Percentiles rank a stretch among this genome's conserved stretches.
Conservation (phyloP, 2,888 invertebrate species). For the Gerris lacustris region DNA sequence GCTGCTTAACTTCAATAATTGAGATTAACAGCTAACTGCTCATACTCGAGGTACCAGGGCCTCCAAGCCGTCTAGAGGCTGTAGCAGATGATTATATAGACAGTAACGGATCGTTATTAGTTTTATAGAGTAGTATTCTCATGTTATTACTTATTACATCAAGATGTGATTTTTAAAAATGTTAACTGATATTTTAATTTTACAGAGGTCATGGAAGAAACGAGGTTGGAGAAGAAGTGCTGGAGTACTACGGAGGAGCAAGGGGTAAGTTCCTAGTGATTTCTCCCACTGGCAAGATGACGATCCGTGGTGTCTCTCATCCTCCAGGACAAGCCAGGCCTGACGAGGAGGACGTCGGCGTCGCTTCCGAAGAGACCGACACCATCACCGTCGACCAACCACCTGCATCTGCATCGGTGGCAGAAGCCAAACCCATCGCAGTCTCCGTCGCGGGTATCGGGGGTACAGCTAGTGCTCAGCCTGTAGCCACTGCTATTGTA, state of each 20-base stretch:
- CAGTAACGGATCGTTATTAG: too few species aligned
- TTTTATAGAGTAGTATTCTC: too few species aligned
- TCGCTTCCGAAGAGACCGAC: constrained; percentile 33
- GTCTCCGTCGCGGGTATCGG: constrained; percentile 36
- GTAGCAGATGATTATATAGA: too few species aligned
- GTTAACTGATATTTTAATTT: neutral
- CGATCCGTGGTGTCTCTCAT: constrained; percentile 24
- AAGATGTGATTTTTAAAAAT: too few species aligned
- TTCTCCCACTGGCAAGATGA: constrained; percentile 29
- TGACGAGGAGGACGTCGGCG: constrained; percentile 32
- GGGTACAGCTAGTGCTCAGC: constrained; percentile 60
- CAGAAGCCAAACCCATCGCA: constrained; percentile 65
- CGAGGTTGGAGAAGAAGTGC: constrained; percentile 20
- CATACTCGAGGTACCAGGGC: too few species aligned
- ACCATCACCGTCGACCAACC: constrained; percentile 43
- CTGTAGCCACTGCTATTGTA: constrained; percentile 56
- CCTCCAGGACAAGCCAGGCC: constrained; percentile 21
- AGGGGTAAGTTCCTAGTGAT: constrained; percentile 48
- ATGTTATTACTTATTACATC: too few species aligned
- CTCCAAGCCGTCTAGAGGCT: too few species aligned
- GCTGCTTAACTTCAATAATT: too few species aligned
- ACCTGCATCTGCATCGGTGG: constrained; percentile 50
- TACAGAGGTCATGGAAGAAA: neutral
- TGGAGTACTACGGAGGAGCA: constrained; percentile 60
- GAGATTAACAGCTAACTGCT: too few species aligned